phyloP scores from a whole-genome alignment of 1,140 invertebrate species.

The Eulimnadia texana region DNA sequence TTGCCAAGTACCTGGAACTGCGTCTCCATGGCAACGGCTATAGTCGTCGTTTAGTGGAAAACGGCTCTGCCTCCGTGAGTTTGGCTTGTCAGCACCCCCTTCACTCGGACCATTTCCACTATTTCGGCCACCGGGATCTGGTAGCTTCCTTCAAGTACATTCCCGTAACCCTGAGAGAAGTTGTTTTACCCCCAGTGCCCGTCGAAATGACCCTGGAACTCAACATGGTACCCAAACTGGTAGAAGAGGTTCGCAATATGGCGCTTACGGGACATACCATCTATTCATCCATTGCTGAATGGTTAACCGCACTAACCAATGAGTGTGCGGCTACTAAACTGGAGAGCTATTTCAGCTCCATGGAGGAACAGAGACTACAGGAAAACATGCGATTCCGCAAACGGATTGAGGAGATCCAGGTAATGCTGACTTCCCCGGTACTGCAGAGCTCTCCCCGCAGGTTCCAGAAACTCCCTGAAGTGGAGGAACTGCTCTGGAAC shows the following conservation, averaged over 20 bases:
- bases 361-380: conserved; percentile 42
- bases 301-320: conserved; percentile 29
- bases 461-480: conserved; percentile 2
- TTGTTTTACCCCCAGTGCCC: conserved; percentile 47
- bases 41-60: conserved; percentile 38
- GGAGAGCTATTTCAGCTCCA: conserved; percentile 19
- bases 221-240: conserved; percentile 32
- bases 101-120: conserved; percentile 79
- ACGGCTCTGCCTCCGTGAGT: conserved; percentile 19
- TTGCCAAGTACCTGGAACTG: conserved; percentile 78
- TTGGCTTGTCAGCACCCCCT: conserved; percentile 64
- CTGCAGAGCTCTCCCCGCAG: conserved; percentile 28
- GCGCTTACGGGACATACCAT: conserved; percentile 54
- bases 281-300: conserved; percentile 46
- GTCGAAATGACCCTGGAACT: conserved; percentile 39
- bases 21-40: conserved; percentile 71
- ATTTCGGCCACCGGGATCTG: conserved; percentile 72
- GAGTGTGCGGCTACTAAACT: conserved; percentile 22
- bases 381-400: conserved; percentile 54
- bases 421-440: conserved; percentile 47
- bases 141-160: conserved; percentile 66
- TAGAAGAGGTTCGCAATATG: conserved; percentile 52
- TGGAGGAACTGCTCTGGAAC: conserved; percentile 28
- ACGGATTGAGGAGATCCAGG: conserved; percentile 56
- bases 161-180: conserved; percentile 52